A percentile compares a stretch with the other conserved stretches of the same genome.
These are phyloP conservation scores for Norana najaformis DNA, from an alignment of 2,888 invertebrate species.

Conservation along the genomic window DNA sequence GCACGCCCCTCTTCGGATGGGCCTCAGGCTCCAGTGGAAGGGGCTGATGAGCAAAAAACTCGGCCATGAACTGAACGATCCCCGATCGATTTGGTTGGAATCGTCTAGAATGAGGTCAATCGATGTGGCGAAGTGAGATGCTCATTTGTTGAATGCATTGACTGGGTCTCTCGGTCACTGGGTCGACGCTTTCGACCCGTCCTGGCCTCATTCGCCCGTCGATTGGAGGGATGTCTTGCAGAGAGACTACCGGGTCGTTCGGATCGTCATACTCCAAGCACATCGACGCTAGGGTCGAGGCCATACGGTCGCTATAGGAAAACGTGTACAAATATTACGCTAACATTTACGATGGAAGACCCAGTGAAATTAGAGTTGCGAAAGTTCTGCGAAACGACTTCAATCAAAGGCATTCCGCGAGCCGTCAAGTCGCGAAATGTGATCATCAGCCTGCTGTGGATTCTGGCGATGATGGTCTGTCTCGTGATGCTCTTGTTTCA, in stretches of 20 bases:
- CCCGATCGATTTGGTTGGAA: not conserved
- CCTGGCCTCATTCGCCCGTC: not conserved
- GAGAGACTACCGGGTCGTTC: no score
- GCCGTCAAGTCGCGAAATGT: not conserved
- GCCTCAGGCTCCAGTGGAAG: no score
- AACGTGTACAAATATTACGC: not conserved
- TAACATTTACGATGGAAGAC: not conserved
- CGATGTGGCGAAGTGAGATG: not conserved
- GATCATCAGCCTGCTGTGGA: not conserved
- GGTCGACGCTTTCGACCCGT: no score
- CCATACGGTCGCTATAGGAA: no score
- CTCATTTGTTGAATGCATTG: not conserved
- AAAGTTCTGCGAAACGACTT: not conserved
- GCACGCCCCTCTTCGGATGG: no score
- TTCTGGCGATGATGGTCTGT: conserved; percentile 8
- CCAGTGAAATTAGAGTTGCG: not conserved
- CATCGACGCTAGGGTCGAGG: no score
- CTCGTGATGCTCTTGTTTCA: not conserved
- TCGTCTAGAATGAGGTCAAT: not conserved
- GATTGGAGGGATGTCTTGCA: not conserved
- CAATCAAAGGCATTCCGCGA: conserved; percentile 17
- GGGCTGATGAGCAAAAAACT: not conserved
- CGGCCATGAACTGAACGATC: not conserved
- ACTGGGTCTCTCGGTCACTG: not conserved
- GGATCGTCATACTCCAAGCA: no score